phyloP scores from a whole-genome alignment of 2,888 invertebrate genomes.

The Drosophila mercatorum region DNA sequence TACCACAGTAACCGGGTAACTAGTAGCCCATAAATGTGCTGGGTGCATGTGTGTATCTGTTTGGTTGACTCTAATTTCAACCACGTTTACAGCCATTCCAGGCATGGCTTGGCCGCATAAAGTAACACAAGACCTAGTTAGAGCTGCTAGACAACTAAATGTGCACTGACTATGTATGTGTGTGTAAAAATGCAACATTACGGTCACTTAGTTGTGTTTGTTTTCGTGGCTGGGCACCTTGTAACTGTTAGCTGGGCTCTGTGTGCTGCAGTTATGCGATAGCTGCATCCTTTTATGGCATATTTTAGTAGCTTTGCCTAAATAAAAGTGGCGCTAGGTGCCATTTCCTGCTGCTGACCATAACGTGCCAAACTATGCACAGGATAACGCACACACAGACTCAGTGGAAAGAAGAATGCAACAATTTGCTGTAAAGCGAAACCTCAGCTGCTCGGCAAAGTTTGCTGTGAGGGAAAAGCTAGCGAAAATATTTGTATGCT shows the following conservation, averaged over 20 bases:
- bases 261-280: slow-evolving; percentile 75
- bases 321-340: slow-evolving; percentile 65
- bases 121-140: slow-evolving; percentile 70
- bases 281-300: slow-evolving; percentile 72
- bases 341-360: slow-evolving; percentile 63
- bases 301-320: slow-evolving; percentile 74
- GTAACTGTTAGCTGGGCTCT: slow-evolving; percentile 2
- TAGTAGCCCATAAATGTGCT: slow-evolving; percentile 60
- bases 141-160: slow-evolving; percentile 35
- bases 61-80: slow-evolving; percentile 62
- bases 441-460: slow-evolving; percentile 55
- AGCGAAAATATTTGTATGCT: slow-evolving; percentile 31
- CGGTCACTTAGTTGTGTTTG: slow-evolving; percentile 62
- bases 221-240: slow-evolving; percentile 31
- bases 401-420: slow-evolving; percentile 58
- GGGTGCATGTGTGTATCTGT: slow-evolving; percentile 33
- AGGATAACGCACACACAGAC: slow-evolving; percentile 12
- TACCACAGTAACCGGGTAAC: slow-evolving; percentile 51
- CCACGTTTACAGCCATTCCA: slow-evolving; percentile 42
- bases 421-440: slow-evolving; percentile 68
- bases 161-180: slow-evolving; percentile 24
- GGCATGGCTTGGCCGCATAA: slow-evolving; percentile 54
- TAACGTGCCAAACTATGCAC: slow-evolving; percentile 49
- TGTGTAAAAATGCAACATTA: slow-evolving; percentile 65
- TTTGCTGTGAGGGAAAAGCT: slow-evolving; percentile 9